Percentiles rank a stretch among this genome's conserved stretches.
phyloP scores from a whole-genome alignment of 2,888 invertebrate species.

The Ennomos erosarius region DNA sequence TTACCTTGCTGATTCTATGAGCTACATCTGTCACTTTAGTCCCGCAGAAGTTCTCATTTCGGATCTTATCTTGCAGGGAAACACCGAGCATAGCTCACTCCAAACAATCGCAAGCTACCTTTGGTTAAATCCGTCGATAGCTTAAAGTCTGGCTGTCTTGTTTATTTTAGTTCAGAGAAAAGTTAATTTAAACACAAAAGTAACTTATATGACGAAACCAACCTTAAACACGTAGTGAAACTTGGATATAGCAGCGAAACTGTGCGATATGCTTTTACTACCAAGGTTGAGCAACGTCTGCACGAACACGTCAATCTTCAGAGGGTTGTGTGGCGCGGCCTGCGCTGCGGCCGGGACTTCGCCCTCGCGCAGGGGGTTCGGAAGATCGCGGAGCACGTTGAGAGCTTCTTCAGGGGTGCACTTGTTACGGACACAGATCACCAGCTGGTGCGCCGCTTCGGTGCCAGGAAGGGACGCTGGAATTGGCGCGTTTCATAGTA shows the following conservation, averaged over 20 bases:
- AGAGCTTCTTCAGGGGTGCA: constrained; percentile 96
- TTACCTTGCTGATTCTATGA: too few relatives aligned
- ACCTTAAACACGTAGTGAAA: constrained; percentile 96
- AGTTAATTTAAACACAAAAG: too few relatives aligned
- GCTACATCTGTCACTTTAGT: too few relatives aligned
- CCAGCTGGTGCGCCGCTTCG: constrained; percentile 93
- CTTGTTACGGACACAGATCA: constrained; percentile 94
- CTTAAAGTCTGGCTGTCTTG: too few relatives aligned
- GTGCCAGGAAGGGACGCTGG: constrained; percentile 92
- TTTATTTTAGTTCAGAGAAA: too few relatives aligned
- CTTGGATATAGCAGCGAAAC: constrained; percentile 99
- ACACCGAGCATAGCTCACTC: too few relatives aligned
- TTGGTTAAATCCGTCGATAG: too few relatives aligned
- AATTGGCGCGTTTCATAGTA: constrained; percentile 34
- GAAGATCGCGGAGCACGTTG: constrained; percentile 93
- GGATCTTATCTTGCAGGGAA: too few relatives aligned
- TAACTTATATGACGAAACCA: constrained; percentile 32
- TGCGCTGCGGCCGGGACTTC: constrained; percentile 86
- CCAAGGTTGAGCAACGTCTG: constrained; percentile 97
- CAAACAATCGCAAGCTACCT: too few relatives aligned
- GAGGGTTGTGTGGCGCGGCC: constrained; percentile 92
- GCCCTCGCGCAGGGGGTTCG: constrained; percentile 91
- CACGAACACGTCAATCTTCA: constrained; percentile 99
- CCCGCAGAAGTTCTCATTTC: too few relatives aligned
- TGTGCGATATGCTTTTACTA: constrained; percentile 98